Evolutionary conservation across 1,140 invertebrate species (phyloP).

Genomic region (Carcinoscorpius rotundicauda): DNA sequence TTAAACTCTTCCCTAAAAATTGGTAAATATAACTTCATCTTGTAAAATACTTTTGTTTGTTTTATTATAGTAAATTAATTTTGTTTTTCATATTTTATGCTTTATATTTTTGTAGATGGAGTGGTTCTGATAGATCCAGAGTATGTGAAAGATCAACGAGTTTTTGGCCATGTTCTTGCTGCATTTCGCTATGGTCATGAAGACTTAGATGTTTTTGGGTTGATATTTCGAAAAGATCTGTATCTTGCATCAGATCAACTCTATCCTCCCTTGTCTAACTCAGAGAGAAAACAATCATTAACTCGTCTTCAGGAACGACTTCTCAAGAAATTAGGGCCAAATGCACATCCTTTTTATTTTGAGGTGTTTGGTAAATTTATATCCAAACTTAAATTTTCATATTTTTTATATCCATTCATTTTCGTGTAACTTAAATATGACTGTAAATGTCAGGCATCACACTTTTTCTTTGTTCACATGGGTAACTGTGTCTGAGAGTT

Average conservation of each 20-base stretch:
- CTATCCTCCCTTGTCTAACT: slow-evolving; percentile 42
- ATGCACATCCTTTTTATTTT: slow-evolving; percentile 98
- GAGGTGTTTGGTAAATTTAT: too few relatives aligned
- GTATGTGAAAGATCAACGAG: slow-evolving; percentile 88
- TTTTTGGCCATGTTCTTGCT: slow-evolving; percentile 91
- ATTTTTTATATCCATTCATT: too few relatives aligned
- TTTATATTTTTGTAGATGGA: slow-evolving; percentile 52
- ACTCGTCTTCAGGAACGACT: slow-evolving; percentile 89
- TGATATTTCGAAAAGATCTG: slow-evolving; percentile 96
- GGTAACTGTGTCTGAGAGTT: too few relatives aligned
- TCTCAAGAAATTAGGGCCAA: slow-evolving; percentile 90
- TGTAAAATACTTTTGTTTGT: too few relatives aligned
- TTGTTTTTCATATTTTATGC: too few relatives aligned
- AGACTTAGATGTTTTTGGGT: slow-evolving; percentile 91
- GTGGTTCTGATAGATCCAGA: slow-evolving; percentile 97
- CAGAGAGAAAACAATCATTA: slow-evolving; percentile 47
- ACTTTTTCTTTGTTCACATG: too few relatives aligned
- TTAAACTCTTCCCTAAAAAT: too few relatives aligned
- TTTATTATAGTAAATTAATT: too few relatives aligned
- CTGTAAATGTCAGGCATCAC: too few relatives aligned
- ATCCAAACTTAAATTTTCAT: too few relatives aligned
- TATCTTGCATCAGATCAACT: slow-evolving; percentile 91
- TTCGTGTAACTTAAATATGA: too few relatives aligned
- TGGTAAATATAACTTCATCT: too few relatives aligned
- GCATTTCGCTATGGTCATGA: slow-evolving; percentile 97